These are phyloP conservation scores for Chelon auratus DNA, from an alignment of 2,797 vertebrate genomes.

Conservation along the genomic window DNA sequence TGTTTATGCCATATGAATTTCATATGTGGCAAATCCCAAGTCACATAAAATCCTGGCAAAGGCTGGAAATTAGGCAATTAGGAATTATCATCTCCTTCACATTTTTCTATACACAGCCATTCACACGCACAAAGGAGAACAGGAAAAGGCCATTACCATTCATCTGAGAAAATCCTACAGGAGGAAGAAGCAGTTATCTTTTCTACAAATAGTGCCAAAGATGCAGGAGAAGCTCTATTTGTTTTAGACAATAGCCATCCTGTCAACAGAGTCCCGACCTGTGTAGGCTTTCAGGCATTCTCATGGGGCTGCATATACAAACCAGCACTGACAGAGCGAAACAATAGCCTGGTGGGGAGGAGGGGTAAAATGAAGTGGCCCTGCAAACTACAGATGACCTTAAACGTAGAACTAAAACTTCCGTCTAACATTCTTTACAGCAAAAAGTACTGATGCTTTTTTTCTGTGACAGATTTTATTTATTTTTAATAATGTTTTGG, in stretches of 20 bases:
- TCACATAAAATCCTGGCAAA: constrained; percentile 52
- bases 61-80: constrained; percentile 7
- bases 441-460: not conserved
- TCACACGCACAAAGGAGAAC: constrained; percentile 14
- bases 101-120: constrained; percentile 14
- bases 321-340: constrained; percentile 32
- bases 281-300: constrained; percentile 74
- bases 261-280: constrained; percentile 67
- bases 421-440: not conserved
- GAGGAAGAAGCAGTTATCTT: constrained; percentile 39
- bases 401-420: not conserved
- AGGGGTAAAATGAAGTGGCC: constrained; percentile 30
- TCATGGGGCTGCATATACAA: constrained; percentile 46
- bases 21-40: constrained; percentile 63
- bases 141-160: constrained; percentile 52
- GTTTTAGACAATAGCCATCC: constrained; percentile 74
- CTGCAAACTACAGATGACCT: constrained; percentile 18
- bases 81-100: not conserved
- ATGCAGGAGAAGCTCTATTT: constrained; percentile 61
- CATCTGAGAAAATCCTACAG: constrained; percentile 35
- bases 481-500: not conserved
- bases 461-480: not conserved
- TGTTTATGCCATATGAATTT: constrained; percentile 79
- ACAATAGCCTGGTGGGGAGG: constrained; percentile 42
- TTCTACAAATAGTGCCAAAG: constrained; percentile 42